Percentiles rank a stretch among this genome's conserved stretches.
phyloP scores from a whole-genome alignment of 2,888 invertebrate species.

The Ormyrus labotus region DNA sequence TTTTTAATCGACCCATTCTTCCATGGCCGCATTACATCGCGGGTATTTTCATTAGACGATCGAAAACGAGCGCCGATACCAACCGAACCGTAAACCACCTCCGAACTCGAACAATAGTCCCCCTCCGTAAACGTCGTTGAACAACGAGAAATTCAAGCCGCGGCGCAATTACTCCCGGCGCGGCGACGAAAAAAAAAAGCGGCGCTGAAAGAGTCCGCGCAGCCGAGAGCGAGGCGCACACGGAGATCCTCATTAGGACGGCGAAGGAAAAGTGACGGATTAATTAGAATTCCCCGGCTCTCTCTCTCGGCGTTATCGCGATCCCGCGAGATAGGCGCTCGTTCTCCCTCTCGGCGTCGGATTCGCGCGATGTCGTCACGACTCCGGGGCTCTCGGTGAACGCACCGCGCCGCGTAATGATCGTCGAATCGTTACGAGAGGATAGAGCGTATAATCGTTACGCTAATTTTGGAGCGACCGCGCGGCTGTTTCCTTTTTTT shows the following conservation, averaged over 20 bases:
- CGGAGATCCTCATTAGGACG: not conserved
- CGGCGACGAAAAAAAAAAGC: not conserved
- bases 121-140: too few species aligned
- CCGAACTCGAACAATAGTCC: too few species aligned
- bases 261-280: slow-evolving; percentile 49
- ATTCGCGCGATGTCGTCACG: slow-evolving; percentile 34
- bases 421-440: slow-evolving; percentile 30
- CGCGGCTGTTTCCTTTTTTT: not conserved
- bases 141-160: not conserved
- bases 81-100: too few species aligned
- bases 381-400: slow-evolving; percentile 11
- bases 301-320: slow-evolving; percentile 28
- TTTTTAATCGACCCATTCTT: too few species aligned
- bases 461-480: slow-evolving; percentile 45
- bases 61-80: too few species aligned
- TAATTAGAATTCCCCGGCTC: slow-evolving; percentile 43
- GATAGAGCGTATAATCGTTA: slow-evolving; percentile 44
- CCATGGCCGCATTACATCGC: too few species aligned
- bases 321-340: slow-evolving; percentile 29
- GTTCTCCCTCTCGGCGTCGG: not conserved
- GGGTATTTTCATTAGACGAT: too few species aligned
- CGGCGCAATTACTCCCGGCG: not conserved
- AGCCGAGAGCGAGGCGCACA: not conserved
- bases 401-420: slow-evolving; percentile 25
- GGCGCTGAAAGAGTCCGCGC: not conserved